These are phyloP conservation scores for Protonibea diacanthus DNA, from an alignment of 2,797 vertebrate species.

Conservation along the genomic window DNA sequence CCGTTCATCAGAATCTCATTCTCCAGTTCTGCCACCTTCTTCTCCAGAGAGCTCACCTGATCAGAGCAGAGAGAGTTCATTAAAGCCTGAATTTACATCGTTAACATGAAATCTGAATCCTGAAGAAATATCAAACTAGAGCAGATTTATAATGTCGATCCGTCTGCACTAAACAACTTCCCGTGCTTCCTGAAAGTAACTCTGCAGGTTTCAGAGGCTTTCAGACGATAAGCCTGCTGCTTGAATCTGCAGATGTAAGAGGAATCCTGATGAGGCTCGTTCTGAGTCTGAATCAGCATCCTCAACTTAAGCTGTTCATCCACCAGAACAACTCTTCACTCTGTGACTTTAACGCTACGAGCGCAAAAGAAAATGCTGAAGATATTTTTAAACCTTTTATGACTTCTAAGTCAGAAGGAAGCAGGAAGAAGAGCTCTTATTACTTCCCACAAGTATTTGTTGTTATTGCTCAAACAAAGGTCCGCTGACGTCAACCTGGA, in stretches of 20 bases:
- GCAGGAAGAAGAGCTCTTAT: background rate
- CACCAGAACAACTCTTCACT: constrained; percentile 2
- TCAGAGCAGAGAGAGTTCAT: background rate
- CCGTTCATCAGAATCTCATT: constrained; percentile 91
- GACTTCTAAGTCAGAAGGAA: background rate
- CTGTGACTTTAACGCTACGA: background rate
- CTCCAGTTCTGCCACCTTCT: constrained; percentile 96
- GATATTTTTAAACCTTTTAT: constrained; percentile 5
- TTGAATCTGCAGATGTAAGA: constrained; percentile 5
- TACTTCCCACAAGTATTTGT: background rate
- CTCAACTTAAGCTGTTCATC: constrained; percentile 5
- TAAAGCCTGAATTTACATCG: background rate
- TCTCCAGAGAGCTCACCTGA: constrained; percentile 92
- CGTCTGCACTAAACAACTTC: background rate
- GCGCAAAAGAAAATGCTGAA: background rate
- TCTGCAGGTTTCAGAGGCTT: background rate
- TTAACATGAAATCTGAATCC: background rate
- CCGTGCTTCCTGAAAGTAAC: background rate
- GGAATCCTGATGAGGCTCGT: constrained; percentile 15
- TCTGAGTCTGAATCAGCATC: constrained; percentile 1
- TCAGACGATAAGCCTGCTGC: background rate
- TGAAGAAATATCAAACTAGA: background rate
- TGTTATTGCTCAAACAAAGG: background rate
- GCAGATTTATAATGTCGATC: background rate
- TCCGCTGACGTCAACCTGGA: background rate